Evolutionary conservation across 2,797 vertebrate genomes (phyloP).

Genomic region (Mormyrops attenuatus): DNA sequence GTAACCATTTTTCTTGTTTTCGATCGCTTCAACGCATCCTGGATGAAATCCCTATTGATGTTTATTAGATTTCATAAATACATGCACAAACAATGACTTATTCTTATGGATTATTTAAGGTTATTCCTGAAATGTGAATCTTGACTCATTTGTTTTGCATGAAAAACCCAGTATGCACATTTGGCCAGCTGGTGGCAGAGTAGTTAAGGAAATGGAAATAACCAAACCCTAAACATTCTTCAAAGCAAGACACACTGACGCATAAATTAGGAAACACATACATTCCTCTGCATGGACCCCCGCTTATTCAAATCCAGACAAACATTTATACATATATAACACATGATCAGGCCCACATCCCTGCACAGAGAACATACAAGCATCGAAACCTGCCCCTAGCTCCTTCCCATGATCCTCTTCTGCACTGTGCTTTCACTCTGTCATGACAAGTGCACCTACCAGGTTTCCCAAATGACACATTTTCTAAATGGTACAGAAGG

Average conservation of each 20-base stretch:
- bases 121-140: background rate
- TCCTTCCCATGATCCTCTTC: background rate
- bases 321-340: background rate
- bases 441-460: background rate
- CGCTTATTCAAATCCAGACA: background rate
- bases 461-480: background rate
- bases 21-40: background rate
- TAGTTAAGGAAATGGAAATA: background rate
- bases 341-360: background rate
- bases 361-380: background rate
- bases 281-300: background rate
- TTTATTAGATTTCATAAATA: background rate
- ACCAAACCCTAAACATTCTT: background rate
- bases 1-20: background rate
- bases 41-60: background rate
- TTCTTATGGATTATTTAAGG: background rate
- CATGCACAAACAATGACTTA: background rate
- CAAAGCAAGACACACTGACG: background rate
- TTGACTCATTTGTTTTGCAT: background rate
- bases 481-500: background rate
- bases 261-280: background rate
- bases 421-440: background rate
- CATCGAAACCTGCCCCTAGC: too few relatives aligned
- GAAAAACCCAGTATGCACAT: background rate
- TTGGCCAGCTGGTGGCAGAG: background rate